A percentile compares a stretch with the other conserved stretches of the same genome.
These are phyloP conservation scores for Cydia pomonella DNA, from an alignment of 1,140 invertebrate genomes.

Conservation along the genomic window DNA sequence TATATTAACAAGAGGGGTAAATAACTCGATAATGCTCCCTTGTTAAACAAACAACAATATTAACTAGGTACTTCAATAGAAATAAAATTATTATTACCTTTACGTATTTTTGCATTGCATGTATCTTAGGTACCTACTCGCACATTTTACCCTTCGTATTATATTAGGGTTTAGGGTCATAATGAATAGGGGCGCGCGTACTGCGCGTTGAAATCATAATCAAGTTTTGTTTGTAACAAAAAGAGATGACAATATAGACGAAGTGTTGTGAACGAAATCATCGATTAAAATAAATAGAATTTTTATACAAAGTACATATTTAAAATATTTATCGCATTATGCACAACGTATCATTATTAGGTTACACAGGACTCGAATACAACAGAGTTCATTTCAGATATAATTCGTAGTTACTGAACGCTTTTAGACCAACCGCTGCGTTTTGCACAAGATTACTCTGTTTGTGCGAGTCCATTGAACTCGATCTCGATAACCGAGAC, in stretches of 20 bases:
- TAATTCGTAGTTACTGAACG: not conserved
- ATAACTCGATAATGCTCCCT: no score
- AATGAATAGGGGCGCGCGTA: not conserved
- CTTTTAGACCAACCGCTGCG: conserved; percentile 30
- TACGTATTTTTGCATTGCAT: no score
- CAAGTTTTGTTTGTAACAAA: not conserved
- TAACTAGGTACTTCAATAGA: no score
- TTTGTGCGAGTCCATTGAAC: conserved; percentile 20
- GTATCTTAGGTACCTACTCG: no score
- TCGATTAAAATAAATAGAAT: not conserved
- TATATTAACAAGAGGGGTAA: no score
- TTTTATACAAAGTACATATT: not conserved
- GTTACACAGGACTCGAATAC: not conserved
- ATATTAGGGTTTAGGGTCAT: not conserved
- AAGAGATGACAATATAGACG: not conserved
- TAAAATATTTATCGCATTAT: not conserved
- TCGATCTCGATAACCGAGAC: conserved; percentile 30
- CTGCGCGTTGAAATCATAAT: not conserved
- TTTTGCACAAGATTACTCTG: conserved; percentile 22
- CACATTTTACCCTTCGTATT: not conserved
- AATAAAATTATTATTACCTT: no score
- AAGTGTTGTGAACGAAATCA: conserved; percentile 3
- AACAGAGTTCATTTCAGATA: conserved; percentile 5
- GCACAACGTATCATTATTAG: not conserved
- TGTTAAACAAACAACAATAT: no score